These are phyloP conservation scores for Dryobates pubescens DNA, from an alignment of 2,797 vertebrate genomes.

Conservation along the genomic window DNA sequence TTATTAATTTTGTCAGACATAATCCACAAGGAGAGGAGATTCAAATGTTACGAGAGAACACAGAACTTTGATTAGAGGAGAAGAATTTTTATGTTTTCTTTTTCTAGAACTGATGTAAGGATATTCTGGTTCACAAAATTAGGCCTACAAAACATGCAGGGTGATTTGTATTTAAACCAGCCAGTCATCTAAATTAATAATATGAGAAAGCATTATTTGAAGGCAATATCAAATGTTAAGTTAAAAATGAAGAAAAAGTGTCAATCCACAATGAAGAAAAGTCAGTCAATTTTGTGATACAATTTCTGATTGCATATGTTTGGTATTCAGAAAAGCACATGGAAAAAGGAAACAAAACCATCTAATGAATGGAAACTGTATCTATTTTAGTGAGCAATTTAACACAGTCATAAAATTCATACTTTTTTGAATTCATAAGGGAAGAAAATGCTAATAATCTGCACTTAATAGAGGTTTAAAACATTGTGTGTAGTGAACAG, in stretches of 20 bases:
- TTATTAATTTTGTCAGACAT: not conserved
- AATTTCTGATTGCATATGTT: not conserved
- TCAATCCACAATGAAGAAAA: not conserved
- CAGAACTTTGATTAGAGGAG: not conserved
- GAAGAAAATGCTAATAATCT: not conserved
- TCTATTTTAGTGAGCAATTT: not conserved
- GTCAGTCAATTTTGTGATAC: not conserved
- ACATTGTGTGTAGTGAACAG: not conserved
- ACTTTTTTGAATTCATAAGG: not conserved
- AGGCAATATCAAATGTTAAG: not conserved
- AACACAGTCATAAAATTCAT: not conserved
- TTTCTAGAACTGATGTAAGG: not conserved
- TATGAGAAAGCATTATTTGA: not conserved
- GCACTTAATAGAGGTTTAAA: not conserved
- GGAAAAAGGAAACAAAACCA: not conserved
- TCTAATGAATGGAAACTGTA: not conserved
- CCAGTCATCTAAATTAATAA: not conserved
- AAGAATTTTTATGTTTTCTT: not conserved
- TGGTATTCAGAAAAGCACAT: not conserved
- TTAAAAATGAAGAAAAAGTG: not conserved
- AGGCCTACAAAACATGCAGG: not conserved
- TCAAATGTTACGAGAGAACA: not conserved
- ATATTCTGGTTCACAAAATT: not conserved
- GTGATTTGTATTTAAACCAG: not conserved
- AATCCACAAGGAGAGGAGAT: not conserved